phyloP scores from a whole-genome alignment of 2,888 invertebrate genomes.

The Drosophila formosana region DNA sequence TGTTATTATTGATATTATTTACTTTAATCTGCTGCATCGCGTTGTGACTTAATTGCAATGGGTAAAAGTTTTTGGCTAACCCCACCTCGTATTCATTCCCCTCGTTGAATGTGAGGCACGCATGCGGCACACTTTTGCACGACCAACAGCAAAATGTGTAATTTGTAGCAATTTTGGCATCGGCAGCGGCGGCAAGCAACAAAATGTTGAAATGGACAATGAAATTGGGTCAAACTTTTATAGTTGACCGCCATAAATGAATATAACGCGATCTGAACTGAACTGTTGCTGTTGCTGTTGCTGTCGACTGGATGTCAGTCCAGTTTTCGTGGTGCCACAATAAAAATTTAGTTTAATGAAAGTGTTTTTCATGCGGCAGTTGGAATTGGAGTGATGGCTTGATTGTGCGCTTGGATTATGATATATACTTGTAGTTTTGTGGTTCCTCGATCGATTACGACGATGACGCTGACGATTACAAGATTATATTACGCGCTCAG shows the following conservation, averaged over 20 bases:
- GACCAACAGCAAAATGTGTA: slow-evolving; percentile 69
- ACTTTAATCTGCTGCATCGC: slow-evolving; percentile 78
- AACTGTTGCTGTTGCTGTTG: not conserved
- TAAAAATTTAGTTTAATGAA: slow-evolving; percentile 79
- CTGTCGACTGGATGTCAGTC: not conserved
- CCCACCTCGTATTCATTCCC: not conserved
- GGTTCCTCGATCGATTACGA: slow-evolving; percentile 32
- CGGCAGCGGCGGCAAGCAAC: slow-evolving; percentile 32
- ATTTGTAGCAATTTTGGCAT: slow-evolving; percentile 75
- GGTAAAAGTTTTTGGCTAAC: slow-evolving; percentile 53
- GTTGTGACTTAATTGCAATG: slow-evolving; percentile 74
- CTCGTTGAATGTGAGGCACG: slow-evolving; percentile 31
- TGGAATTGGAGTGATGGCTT: slow-evolving; percentile 67
- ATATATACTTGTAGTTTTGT: slow-evolving; percentile 42
- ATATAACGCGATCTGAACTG: slow-evolving; percentile 36
- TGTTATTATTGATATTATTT: slow-evolving; percentile 76
- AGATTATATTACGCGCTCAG: slow-evolving; percentile 42
- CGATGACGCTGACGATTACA: slow-evolving; percentile 38
- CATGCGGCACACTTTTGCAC: slow-evolving; percentile 79
- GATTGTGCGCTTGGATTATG: slow-evolving; percentile 73
- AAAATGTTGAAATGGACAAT: slow-evolving; percentile 30
- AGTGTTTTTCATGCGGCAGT: slow-evolving; percentile 65
- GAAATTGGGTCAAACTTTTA: slow-evolving; percentile 78
- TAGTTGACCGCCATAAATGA: slow-evolving; percentile 73
- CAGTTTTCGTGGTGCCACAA: slow-evolving; percentile 63